Percentiles rank a stretch among this genome's conserved stretches.
phyloP scores from a whole-genome alignment of 37 sponge, comb jelly and placozoan genomes.

The Hexactinellida sp. region DNA sequence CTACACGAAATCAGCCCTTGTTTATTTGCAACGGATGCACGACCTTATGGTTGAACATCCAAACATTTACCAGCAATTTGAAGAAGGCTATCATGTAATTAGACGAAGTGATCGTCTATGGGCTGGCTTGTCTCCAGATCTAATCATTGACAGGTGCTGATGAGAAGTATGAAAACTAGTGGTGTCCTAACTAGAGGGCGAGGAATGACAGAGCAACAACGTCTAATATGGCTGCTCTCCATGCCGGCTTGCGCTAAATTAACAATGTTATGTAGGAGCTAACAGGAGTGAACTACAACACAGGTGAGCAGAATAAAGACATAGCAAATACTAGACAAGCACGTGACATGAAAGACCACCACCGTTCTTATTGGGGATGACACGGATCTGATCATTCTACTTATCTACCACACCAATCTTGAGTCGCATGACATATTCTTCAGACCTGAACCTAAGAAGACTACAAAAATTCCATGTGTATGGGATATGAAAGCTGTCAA shows the following conservation, averaged over 20 bases:
- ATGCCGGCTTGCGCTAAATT: constrained; percentile 28
- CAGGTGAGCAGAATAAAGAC: constrained; percentile 36
- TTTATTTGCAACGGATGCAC: constrained; percentile 25
- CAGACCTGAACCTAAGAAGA: not conserved
- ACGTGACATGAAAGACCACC: constrained; percentile 25
- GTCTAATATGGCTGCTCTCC: constrained; percentile 24
- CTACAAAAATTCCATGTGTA: too few relatives aligned
- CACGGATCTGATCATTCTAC: not conserved
- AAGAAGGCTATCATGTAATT: not conserved
- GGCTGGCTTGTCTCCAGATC: constrained; percentile 25
- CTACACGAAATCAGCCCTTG: constrained; percentile 28
- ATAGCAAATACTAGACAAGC: constrained; percentile 30
- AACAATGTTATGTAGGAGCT: constrained; percentile 29
- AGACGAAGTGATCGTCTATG: constrained; percentile 25
- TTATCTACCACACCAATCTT: not conserved
- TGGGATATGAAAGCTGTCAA: not conserved
- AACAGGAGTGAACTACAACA: constrained; percentile 28
- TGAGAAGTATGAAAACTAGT: constrained; percentile 34
- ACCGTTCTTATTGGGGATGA: not conserved
- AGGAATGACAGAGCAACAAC: constrained; percentile 19
- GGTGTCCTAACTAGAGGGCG: constrained; percentile 26
- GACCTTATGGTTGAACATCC: constrained; percentile 16
- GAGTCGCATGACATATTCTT: not conserved
- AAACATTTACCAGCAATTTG: constrained; percentile 23
- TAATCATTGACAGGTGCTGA: constrained; percentile 30